A percentile compares a stretch with the other conserved stretches of the same genome.
These are phyloP conservation scores for Platycercus adscitus DNA, from an alignment of 2,113 vertebrate genomes.

Conservation along the genomic window DNA sequence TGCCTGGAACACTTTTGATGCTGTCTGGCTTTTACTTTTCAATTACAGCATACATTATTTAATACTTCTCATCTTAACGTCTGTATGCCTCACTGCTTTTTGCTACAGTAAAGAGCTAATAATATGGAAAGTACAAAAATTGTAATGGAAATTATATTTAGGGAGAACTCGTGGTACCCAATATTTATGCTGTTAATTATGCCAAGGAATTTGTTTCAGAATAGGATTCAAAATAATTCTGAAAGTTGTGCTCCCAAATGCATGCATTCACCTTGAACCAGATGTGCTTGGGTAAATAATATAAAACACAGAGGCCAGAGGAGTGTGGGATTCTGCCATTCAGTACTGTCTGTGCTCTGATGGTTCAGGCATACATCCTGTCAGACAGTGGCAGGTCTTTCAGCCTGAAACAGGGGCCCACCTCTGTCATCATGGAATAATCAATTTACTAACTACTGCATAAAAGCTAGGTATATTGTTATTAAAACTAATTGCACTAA, in stretches of 20 bases:
- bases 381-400: not conserved
- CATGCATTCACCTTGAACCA: not conserved
- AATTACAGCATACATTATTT: slow-evolving; percentile 53
- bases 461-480: not conserved
- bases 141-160: not conserved
- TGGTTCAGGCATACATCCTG: not conserved
- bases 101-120: not conserved
- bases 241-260: not conserved
- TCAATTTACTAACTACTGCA: not conserved
- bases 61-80: slow-evolving; percentile 12
- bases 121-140: not conserved
- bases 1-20: slow-evolving; percentile 43
- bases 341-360: accelerated
- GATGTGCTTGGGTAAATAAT: not conserved
- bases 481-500: not conserved
- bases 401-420: not conserved
- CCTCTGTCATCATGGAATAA: accelerated
- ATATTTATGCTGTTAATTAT: not conserved
- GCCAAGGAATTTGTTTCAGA: not conserved
- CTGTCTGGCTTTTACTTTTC: slow-evolving; percentile 38
- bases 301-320: not conserved
- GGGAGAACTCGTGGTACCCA: not conserved
- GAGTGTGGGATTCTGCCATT: not conserved
- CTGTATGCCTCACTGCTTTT: not conserved
- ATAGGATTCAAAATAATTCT: not conserved